Conservation (phyloP, 2,797 vertebrate genomes). For the Cirrhinus mrigala region DNA sequence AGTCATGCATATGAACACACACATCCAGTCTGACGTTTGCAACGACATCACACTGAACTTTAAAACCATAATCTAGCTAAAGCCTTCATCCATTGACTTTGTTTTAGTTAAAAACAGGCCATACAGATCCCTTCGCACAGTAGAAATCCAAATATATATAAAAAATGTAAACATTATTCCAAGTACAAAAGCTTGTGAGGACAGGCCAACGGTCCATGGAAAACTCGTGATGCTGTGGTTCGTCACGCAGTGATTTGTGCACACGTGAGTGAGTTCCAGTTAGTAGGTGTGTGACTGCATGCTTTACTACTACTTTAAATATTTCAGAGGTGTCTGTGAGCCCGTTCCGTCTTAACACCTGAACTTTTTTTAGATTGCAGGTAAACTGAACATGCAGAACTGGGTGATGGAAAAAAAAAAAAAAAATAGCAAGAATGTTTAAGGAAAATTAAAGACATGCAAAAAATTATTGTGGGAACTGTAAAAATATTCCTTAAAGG, state of each 20-base stretch:
- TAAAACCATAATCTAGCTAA: background rate
- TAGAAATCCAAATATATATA: slow-evolving; percentile 43
- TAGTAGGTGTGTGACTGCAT: slow-evolving; percentile 22
- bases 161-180: slow-evolving; percentile 61
- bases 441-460: background rate
- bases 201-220: background rate
- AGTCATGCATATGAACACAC: slow-evolving; percentile 31
- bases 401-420: background rate
- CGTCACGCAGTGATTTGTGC: background rate
- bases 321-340: background rate
- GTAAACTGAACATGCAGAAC: slow-evolving; percentile 6
- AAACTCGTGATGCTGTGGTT: background rate
- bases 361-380: background rate
- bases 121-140: slow-evolving; percentile 18
- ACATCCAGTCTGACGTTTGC: background rate
- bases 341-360: slow-evolving; percentile 6
- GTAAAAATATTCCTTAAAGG: background rate
- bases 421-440: background rate
- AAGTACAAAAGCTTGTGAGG: slow-evolving; percentile 58
- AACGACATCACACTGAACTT: slow-evolving; percentile 8
- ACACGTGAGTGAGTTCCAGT: background rate
- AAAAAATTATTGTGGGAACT: background rate
- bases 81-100: slow-evolving; percentile 16
- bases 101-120: slow-evolving; percentile 34
- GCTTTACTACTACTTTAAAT: background rate